phyloP scores from a whole-genome alignment of 2,888 invertebrate genomes.

The Nemurella pictetii region DNA sequence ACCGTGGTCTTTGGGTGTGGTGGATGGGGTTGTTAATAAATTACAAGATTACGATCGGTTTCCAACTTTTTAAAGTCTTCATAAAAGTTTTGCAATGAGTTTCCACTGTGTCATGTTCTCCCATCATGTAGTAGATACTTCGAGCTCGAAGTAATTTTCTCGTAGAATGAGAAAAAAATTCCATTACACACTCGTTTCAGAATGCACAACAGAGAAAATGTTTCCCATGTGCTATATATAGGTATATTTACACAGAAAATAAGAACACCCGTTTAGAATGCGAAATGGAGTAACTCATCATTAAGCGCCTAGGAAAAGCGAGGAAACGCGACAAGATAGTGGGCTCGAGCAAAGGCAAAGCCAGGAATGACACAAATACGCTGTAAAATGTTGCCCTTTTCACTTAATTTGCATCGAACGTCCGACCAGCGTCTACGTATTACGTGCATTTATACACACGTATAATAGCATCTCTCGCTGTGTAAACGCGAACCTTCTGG shows the following conservation, averaged over 20 bases:
- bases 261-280: neutral
- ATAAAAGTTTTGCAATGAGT: neutral
- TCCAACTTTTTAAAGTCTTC: neutral
- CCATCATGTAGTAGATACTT: neutral
- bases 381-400: neutral
- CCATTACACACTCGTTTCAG: neutral
- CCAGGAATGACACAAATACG: neutral
- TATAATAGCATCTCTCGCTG: neutral
- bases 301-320: neutral
- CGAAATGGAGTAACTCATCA: neutral
- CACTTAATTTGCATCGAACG: neutral
- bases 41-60: neutral
- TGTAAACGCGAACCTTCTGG: neutral
- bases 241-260: neutral
- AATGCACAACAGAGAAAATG: neutral
- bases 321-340: neutral
- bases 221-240: neutral
- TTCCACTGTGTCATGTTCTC: neutral
- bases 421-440: neutral
- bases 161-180: neutral
- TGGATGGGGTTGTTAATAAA: neutral
- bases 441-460: no score
- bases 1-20: neutral
- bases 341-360: neutral
- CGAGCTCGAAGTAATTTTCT: neutral